Base-by-base conservation (phyloP, 1,140 invertebrate species). In the Aphaenogaster ashmeadi region DNA sequence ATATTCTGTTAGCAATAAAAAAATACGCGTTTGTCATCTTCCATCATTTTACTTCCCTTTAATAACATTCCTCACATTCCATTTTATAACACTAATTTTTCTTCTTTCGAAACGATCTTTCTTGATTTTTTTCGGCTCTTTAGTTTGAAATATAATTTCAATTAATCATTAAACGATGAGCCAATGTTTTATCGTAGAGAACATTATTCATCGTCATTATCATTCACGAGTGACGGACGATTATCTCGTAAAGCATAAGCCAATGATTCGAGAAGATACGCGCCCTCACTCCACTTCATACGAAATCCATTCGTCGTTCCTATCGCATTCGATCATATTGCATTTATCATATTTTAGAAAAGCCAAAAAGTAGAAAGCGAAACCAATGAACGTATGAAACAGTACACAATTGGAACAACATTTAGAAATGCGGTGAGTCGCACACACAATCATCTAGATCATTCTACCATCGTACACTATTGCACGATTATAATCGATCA, bases 381-480 rank as follows among this genome's bases (percentile, higher is more conserved):
- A 92, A 94, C 94, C 93, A 95, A 94, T 93, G 94, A 95, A 94
- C 94, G 88, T 94, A 94, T 94, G 90, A 91, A 93, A 93, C 90
- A 90, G 92, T 94, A 95, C 95, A 95, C 95, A 95, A 95, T 95
- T 95, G 95, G 95, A 95, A 95, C 95, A 95, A 95, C 95, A 95
- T 95, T 95, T 95, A 95, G 89, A 92, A 92, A 95, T 95, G 95
- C 94, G 95, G 95, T 95, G 95, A 95, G 95, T 95, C 95, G 94
- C 93, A 95, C 92, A 92, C 87, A 93, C 87, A 91, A 92, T 92
- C 89, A 38, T 69, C 91, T 93, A 92, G 92, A 92, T 81, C 90
- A 91, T 89, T 92, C 92, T 94, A 92, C 91, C 94, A 92, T 95
- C 94, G 94, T 95, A 93, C 66, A 67, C 92, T 94, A 92, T 89